Base-by-base conservation (phyloP, 2,888 invertebrate genomes). In the Zonitis immaculata region DNA sequence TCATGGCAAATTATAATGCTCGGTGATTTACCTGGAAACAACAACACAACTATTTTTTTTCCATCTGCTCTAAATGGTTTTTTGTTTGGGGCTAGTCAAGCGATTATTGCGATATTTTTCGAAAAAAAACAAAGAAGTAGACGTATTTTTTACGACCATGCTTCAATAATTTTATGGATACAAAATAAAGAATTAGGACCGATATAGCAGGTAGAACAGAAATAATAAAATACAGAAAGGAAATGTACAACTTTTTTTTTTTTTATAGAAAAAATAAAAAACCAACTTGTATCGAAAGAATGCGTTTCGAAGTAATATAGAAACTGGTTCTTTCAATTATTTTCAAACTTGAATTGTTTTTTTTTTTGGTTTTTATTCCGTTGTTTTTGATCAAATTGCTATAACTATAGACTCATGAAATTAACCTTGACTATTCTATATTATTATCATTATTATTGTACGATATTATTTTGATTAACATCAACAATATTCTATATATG, bases 1-100 rank as follows among this genome's bases (percentile, higher is more conserved):
- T 84, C 82, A 12, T 81, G 76, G 68, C 87, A 87, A 4, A 82
- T 80, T 61, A 84, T 82, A 61, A 86, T 81, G 72, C 84, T 82
- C 18, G 81, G 70, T n/a, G 62, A 57, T 39, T 54, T 59, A 52
- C 65, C 71, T 71, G 66, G 28, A 70, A 70, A 11, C 51, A 62
- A 54, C 54, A 44, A 42, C 49, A 42, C 22, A 44, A 52, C 4
- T 2, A 42, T 42, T 20, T 20, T 20, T n/a, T n/a, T n/a, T n/a
- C n/a, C n/a, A n/a, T 26, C 22, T 22, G 49, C 16, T 28, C 25
- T 51, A 5, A 47, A 30, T 27, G 8, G 45, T 47, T 22, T n/a
- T n/a, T n/a, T n/a, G n/a, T n/a, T n/a, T n/a, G n/a, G n/a, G n/a
- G n/a, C n/a, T n/a, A n/a, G n/a, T n/a, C n/a, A n/a, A n/a, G n/a